A percentile compares a stretch with the other conserved stretches of the same genome.
Evolutionary conservation across 2,113 vertebrate genomes (phyloP).

Genomic region (Coturnix japonica): DNA sequence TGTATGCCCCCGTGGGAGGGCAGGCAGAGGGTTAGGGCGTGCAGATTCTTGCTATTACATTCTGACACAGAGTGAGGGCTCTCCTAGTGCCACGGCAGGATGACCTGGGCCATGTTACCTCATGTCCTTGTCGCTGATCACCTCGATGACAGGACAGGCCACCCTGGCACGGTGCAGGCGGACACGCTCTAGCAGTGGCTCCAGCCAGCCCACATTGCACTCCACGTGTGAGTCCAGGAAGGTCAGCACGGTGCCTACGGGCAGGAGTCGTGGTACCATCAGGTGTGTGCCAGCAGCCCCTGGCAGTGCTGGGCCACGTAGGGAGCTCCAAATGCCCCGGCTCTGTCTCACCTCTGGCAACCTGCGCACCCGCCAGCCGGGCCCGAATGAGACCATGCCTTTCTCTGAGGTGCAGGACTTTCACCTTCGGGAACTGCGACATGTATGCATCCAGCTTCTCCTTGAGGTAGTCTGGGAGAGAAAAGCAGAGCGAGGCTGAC

Average conservation of each 20-base stretch:
- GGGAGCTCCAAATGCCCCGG: not conserved
- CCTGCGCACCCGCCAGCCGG: slow-evolving; percentile 86
- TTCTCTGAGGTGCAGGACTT: slow-evolving; percentile 88
- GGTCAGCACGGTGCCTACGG: slow-evolving; percentile 89
- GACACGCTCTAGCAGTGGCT: slow-evolving; percentile 92
- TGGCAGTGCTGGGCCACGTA: not conserved
- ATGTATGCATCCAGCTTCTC: slow-evolving; percentile 89
- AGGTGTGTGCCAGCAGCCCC: not conserved
- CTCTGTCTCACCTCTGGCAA: slow-evolving; percentile 84
- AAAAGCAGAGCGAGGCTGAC: accelerated
- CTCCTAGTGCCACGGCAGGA: not conserved
- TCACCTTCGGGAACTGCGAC: slow-evolving; percentile 89
- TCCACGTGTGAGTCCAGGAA: slow-evolving; percentile 97
- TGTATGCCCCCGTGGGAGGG: accelerated
- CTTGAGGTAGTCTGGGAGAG: slow-evolving; percentile 85
- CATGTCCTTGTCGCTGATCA: slow-evolving; percentile 96
- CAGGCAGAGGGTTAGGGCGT: accelerated
- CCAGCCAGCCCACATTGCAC: slow-evolving; percentile 97
- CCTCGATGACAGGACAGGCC: slow-evolving; percentile 95
- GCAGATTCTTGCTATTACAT: accelerated
- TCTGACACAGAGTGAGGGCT: accelerated
- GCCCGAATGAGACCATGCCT: slow-evolving; percentile 94
- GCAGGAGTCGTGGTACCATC: not conserved
- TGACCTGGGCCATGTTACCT: slow-evolving; percentile 73
- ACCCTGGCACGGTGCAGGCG: slow-evolving; percentile 87